phyloP scores from a whole-genome alignment of 53 echinoderm and acorn worm species.

The Actinopyga echinites region DNA sequence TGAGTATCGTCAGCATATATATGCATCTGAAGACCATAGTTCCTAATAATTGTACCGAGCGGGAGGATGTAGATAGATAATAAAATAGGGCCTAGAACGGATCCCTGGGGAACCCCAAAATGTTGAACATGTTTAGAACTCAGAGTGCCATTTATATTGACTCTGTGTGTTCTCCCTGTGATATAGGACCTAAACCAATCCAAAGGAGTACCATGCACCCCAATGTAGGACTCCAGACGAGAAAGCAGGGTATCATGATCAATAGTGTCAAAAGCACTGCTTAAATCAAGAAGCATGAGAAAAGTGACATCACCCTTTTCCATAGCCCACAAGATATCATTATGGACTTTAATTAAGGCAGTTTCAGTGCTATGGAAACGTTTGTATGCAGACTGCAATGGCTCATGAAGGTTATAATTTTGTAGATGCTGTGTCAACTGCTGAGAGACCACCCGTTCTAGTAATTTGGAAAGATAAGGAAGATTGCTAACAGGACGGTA shows the following conservation, averaged over 20 bases:
- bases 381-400: conserved; percentile 50
- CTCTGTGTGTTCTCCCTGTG: neutral
- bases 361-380: conserved; percentile 29
- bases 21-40: neutral
- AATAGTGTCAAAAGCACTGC: conserved; percentile 42
- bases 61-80: neutral
- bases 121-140: neutral
- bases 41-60: neutral
- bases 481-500: too few species aligned
- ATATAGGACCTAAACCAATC: neutral
- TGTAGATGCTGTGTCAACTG: too few species aligned
- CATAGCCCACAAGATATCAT: conserved; percentile 51
- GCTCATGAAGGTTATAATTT: conserved; percentile 24
- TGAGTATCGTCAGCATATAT: neutral
- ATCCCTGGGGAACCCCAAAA: conserved; percentile 6
- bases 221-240: conserved; percentile 26
- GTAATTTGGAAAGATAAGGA: too few species aligned
- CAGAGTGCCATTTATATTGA: neutral
- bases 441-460: too few species aligned
- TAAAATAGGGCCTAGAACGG: neutral
- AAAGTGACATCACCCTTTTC: conserved; percentile 30
- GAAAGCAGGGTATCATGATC: conserved; percentile 25
- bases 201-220: neutral
- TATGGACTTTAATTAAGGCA: conserved; percentile 34
- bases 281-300: conserved; percentile 35